These are phyloP conservation scores for Festucalex cinctus DNA, from an alignment of 2,113 vertebrate species.

Conservation along the genomic window DNA sequence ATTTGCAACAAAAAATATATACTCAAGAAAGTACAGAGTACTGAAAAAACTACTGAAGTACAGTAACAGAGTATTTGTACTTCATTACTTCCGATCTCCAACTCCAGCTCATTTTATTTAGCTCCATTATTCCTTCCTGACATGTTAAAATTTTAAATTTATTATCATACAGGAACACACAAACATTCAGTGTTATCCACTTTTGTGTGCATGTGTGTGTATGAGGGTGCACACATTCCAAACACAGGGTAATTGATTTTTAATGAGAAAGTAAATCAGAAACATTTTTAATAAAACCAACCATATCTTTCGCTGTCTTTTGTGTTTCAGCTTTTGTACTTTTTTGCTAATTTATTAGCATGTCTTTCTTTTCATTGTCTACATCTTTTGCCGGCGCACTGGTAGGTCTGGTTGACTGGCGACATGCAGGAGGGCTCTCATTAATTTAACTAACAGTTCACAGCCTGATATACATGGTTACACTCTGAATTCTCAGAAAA, in stretches of 20 bases:
- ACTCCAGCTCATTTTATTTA: not conserved
- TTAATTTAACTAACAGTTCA: not conserved
- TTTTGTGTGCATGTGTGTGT: not conserved
- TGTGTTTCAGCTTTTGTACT: not conserved
- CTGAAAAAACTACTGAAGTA: no score
- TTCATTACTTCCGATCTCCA: no score
- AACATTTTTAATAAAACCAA: not conserved
- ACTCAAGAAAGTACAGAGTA: no score
- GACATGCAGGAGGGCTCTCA: not conserved
- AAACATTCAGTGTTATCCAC: not conserved
- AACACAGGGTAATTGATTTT: not conserved
- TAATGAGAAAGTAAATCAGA: not conserved
- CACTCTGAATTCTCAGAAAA: not conserved
- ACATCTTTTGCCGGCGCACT: not conserved
- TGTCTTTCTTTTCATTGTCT: not conserved
- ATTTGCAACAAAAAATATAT: no score
- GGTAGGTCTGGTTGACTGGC: not conserved
- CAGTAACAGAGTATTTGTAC: no score
- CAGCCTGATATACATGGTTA: not conserved
- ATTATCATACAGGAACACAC: not conserved
- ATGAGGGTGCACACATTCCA: not conserved
- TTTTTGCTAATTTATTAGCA: slow-evolving; percentile 1
- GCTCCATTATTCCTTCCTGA: not conserved
- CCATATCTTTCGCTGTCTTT: not conserved
- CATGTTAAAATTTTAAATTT: not conserved